phyloP scores from a whole-genome alignment of 2,888 invertebrate species.

The Philereme vetulata region DNA sequence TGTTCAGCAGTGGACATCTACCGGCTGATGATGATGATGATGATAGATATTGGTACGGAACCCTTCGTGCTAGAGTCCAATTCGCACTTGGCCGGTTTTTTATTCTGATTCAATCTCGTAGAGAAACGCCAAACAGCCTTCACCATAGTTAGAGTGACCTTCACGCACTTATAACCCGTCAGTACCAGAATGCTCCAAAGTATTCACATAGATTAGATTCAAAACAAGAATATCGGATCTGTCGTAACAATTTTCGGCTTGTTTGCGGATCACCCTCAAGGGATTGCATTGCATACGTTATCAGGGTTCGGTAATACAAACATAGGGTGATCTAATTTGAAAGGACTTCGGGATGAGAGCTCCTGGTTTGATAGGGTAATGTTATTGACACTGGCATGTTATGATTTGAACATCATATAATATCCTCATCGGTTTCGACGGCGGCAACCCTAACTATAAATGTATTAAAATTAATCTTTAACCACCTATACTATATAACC shows the following conservation, averaged over 20 bases:
- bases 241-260: slow-evolving; percentile 38
- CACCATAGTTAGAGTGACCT: too few species aligned
- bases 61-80: too few species aligned
- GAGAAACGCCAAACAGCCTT: too few species aligned
- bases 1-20: too few species aligned
- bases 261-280: slow-evolving; percentile 35
- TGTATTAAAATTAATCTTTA: too few species aligned
- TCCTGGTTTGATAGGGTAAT: slow-evolving; percentile 19
- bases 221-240: slow-evolving; percentile 36
- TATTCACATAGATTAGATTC: slow-evolving; percentile 34
- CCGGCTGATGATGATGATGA: too few species aligned
- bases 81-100: too few species aligned
- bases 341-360: slow-evolving; percentile 22
- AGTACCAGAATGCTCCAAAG: slow-evolving; percentile 12
- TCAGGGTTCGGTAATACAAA: slow-evolving; percentile 36
- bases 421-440: background rate
- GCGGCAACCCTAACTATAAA: too few species aligned
- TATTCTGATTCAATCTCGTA: too few species aligned
- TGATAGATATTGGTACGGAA: too few species aligned
- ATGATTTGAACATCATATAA: slow-evolving; percentile 18
- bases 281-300: slow-evolving; percentile 41
- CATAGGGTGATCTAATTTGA: slow-evolving; percentile 35
- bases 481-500: too few species aligned
- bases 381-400: slow-evolving; percentile 5
- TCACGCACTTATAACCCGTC: too few species aligned